Percentiles rank a stretch among this genome's conserved stretches.
Evolutionary conservation across 2,113 vertebrate species (phyloP).

Genomic region (Lipophrys pholis): DNA sequence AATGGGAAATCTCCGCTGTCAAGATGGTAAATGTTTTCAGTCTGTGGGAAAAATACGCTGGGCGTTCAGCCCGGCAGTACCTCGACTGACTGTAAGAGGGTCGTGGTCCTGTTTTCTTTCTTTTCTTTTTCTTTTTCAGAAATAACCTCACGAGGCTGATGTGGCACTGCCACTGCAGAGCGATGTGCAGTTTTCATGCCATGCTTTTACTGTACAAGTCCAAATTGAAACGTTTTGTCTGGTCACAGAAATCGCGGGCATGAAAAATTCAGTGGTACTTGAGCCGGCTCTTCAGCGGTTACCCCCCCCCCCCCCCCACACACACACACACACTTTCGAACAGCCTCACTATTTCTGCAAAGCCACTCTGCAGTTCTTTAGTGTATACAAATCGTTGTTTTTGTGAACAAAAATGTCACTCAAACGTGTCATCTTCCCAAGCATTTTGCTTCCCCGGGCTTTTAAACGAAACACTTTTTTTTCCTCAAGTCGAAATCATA

Average conservation of each 20-base stretch:
- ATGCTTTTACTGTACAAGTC: slow-evolving; percentile 14
- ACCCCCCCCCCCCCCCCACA: no score
- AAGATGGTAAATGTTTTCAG: slow-evolving; percentile 64
- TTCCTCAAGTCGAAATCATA: neutral
- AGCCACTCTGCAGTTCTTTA: neutral
- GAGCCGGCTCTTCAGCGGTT: neutral
- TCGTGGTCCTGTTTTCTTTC: slow-evolving; percentile 6
- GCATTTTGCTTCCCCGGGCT: neutral
- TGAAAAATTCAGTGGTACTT: neutral
- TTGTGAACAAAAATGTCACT: neutral
- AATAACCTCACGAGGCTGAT: slow-evolving; percentile 48
- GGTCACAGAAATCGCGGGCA: neutral
- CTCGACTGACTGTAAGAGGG: slow-evolving; percentile 29
- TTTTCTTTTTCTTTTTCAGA: slow-evolving; percentile 23
- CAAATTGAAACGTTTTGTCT: slow-evolving; percentile 23
- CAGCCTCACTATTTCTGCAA: neutral
- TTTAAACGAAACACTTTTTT: neutral
- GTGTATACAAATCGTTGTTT: neutral
- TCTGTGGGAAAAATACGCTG: slow-evolving; percentile 56
- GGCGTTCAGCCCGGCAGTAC: slow-evolving; percentile 51
- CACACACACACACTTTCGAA: no score
- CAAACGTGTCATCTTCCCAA: neutral
- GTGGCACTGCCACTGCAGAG: slow-evolving; percentile 33
- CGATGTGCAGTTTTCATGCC: slow-evolving; percentile 34
- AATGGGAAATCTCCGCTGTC: slow-evolving; percentile 48